Conservation (phyloP, 2,888 invertebrate species). For the Stratiomys singularior region DNA sequence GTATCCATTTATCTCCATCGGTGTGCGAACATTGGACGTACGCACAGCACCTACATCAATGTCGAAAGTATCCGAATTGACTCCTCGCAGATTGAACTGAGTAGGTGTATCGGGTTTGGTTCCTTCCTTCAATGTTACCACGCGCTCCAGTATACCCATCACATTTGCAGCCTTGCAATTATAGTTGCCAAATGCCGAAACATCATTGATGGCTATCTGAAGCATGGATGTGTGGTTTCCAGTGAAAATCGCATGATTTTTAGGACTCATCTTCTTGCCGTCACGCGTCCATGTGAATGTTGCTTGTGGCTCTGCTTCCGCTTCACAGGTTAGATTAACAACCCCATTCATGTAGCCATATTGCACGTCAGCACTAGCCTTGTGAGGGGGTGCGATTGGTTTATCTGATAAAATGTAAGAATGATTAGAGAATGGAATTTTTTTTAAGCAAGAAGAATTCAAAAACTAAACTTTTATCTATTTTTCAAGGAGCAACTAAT, state of each 20-base stretch:
- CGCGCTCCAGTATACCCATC: slow-evolving; percentile 67
- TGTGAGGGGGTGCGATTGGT: slow-evolving; percentile 60
- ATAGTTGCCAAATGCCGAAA: slow-evolving; percentile 67
- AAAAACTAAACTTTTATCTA: too few species aligned
- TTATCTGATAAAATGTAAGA: slow-evolving; percentile 57
- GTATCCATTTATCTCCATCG: slow-evolving; percentile 64
- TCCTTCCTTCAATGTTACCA: slow-evolving; percentile 67
- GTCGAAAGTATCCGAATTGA: slow-evolving; percentile 65
- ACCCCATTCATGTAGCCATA: slow-evolving; percentile 67
- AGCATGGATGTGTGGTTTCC: slow-evolving; percentile 61
- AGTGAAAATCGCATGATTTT: slow-evolving; percentile 59
- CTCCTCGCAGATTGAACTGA: slow-evolving; percentile 61
- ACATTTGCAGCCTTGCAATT: slow-evolving; percentile 68
- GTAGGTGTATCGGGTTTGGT: slow-evolving; percentile 68
- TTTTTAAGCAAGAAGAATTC: too few species aligned
- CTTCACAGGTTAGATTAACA: slow-evolving; percentile 71
- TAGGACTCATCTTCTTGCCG: slow-evolving; percentile 60
- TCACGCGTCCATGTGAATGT: slow-evolving; percentile 67
- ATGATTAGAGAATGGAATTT: not conserved
- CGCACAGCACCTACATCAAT: slow-evolving; percentile 63
- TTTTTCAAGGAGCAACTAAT: too few species aligned
- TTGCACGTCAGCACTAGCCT: slow-evolving; percentile 57
- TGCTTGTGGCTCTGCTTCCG: slow-evolving; percentile 69
- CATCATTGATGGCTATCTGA: slow-evolving; percentile 59
- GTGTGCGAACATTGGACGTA: slow-evolving; percentile 56